Conservation (phyloP, 2,797 vertebrate species). For the Sebastes elongatus region DNA sequence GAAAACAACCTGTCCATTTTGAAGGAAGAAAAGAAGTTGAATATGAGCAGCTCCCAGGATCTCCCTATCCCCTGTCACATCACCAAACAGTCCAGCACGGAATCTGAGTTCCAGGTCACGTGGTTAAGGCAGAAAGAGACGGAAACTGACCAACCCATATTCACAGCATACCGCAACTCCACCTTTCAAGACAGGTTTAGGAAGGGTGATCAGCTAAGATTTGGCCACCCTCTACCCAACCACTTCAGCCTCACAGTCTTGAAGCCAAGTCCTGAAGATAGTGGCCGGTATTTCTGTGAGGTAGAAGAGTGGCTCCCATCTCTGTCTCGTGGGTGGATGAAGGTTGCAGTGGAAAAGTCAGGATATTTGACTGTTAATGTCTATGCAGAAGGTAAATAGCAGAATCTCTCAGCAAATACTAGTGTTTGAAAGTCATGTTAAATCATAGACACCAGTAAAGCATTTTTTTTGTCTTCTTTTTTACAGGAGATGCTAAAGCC, state of each 20-base stretch:
- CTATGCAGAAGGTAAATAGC: constrained; percentile 73
- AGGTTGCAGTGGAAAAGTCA: constrained; percentile 70
- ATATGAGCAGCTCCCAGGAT: constrained; percentile 30
- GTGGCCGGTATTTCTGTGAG: constrained; percentile 84
- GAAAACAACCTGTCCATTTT: constrained; percentile 43
- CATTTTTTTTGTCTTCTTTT: neutral
- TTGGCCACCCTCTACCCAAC: constrained; percentile 47
- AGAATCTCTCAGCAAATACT: neutral
- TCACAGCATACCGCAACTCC: constrained; percentile 55
- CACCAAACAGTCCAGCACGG: constrained; percentile 32
- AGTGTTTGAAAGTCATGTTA: neutral
- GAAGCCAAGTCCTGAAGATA: constrained; percentile 28
- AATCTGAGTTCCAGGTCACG: constrained; percentile 67
- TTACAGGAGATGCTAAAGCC: constrained; percentile 2
- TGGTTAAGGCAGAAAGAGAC: constrained; percentile 60
- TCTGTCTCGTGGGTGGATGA: constrained; percentile 72
- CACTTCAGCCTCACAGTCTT: constrained; percentile 62
- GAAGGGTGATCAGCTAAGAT: constrained; percentile 38
- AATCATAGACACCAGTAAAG: neutral
- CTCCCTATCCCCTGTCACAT: constrained; percentile 64
- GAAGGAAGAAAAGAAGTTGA: constrained; percentile 16
- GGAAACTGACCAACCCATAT: constrained; percentile 39
- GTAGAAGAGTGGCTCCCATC: constrained; percentile 87
- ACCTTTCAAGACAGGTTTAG: constrained; percentile 42
- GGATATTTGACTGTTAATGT: constrained; percentile 76